phyloP scores from a whole-genome alignment of 2,113 vertebrate genomes.

The Aplodontia rufa region DNA sequence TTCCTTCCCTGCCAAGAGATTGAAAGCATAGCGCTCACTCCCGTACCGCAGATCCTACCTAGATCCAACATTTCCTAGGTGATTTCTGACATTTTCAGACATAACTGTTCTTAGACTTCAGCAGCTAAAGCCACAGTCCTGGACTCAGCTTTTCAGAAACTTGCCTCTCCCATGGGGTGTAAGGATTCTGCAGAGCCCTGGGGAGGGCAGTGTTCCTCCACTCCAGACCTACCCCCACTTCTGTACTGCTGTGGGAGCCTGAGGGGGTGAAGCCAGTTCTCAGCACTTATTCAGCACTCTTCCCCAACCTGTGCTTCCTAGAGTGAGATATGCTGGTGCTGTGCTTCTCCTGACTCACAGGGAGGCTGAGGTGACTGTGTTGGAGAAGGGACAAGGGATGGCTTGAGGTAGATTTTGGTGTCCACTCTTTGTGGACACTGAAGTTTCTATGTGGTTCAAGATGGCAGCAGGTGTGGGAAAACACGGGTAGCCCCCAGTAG shows the following conservation, averaged over 20 bases:
- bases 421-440: not conserved
- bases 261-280: not conserved
- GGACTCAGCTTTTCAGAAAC: not conserved
- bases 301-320: not conserved
- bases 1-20: not conserved
- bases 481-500: not conserved
- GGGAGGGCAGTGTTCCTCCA: rapidly evolving
- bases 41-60: not conserved
- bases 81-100: not conserved
- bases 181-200: not conserved
- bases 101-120: not conserved
- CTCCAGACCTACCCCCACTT: not conserved
- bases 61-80: not conserved
- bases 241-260: not conserved
- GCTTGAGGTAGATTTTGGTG: not conserved
- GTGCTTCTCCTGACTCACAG: not conserved
- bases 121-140: not conserved
- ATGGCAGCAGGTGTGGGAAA: not conserved
- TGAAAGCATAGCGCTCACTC: not conserved
- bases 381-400: not conserved
- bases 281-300: not conserved
- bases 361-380: not conserved
- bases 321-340: not conserved
- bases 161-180: not conserved
- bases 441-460: constrained; percentile 11